Conservation (phyloP, 1,140 invertebrate genomes). For the Nasonia vitripennis region DNA sequence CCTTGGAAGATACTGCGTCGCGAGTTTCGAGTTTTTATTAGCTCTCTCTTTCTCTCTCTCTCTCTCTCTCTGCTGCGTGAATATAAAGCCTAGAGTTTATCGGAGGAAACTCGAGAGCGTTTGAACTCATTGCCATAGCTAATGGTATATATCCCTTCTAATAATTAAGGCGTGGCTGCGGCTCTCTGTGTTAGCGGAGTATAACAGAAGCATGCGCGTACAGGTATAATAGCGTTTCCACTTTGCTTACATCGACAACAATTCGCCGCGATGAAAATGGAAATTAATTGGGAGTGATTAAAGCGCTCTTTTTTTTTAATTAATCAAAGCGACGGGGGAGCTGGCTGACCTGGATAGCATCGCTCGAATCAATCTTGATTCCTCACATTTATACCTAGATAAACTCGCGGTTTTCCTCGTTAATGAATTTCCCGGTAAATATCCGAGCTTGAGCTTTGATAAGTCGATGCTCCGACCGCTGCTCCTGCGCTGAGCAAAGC, state of each 20-base stretch:
- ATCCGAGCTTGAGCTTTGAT: constrained; percentile 2
- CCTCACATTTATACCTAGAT: too few relatives aligned
- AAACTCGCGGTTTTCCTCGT: too few relatives aligned
- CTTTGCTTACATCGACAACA: not conserved
- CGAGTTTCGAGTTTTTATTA: not conserved
- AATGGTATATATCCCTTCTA: not conserved
- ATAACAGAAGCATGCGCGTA: not conserved
- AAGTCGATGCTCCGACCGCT: not conserved
- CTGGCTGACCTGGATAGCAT: too few relatives aligned
- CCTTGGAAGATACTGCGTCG: not conserved
- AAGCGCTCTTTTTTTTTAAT: not conserved
- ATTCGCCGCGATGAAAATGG: not conserved
- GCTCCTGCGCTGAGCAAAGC: not conserved
- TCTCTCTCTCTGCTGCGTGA: not conserved
- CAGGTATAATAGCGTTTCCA: not conserved
- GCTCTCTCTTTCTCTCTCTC: not conserved
- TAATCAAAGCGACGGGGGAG: too few relatives aligned
- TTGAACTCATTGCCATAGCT: not conserved
- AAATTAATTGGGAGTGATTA: not conserved
- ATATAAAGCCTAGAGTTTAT: not conserved
- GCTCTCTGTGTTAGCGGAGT: not conserved
- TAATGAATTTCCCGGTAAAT: too few relatives aligned
- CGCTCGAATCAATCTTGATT: too few relatives aligned
- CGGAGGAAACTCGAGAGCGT: constrained; percentile 2
- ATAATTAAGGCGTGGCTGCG: not conserved